A percentile compares a stretch with the other conserved stretches of the same genome.
Conservation (phyloP, 2,797 vertebrate genomes). For the Tokudaia tokunoshimensis region DNA sequence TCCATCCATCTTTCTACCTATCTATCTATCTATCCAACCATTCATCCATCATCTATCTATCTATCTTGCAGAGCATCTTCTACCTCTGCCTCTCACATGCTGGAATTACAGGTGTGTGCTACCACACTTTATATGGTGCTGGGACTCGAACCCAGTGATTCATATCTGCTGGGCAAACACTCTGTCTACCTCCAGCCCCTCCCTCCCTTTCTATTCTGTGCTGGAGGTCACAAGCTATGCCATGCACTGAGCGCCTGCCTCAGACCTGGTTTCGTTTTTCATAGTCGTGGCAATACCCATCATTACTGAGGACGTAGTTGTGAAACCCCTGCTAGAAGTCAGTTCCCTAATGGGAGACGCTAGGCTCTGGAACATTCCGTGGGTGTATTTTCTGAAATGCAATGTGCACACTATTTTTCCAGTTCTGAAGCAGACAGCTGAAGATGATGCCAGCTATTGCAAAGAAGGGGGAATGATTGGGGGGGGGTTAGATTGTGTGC, state of each 20-base stretch:
- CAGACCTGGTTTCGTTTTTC: not conserved
- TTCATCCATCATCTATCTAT: no score
- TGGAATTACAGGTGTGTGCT: not conserved
- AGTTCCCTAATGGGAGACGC: not conserved
- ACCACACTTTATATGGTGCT: not conserved
- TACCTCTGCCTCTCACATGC: not conserved
- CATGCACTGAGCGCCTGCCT: not conserved
- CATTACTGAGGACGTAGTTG: not conserved
- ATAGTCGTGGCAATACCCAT: not conserved
- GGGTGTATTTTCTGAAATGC: not conserved
- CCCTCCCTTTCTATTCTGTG: not conserved
- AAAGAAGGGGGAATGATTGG: not conserved
- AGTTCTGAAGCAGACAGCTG: not conserved
- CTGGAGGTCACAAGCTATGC: not conserved
- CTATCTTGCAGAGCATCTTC: not conserved
- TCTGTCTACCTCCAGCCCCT: not conserved
- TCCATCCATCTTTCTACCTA: not conserved
- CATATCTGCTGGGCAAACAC: not conserved
- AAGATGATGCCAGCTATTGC: not conserved
- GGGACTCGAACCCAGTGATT: not conserved
- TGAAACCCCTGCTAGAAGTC: not conserved
- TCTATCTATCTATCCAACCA: no score
- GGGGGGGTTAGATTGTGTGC: not conserved
- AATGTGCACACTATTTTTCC: constrained; percentile 1
- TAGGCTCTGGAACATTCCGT: not conserved